Evolutionary conservation across 2,113 vertebrate species (phyloP), one percentile per base, ranked within the genome.

Genomic region (Datnioides undecimradiatus): DNA sequence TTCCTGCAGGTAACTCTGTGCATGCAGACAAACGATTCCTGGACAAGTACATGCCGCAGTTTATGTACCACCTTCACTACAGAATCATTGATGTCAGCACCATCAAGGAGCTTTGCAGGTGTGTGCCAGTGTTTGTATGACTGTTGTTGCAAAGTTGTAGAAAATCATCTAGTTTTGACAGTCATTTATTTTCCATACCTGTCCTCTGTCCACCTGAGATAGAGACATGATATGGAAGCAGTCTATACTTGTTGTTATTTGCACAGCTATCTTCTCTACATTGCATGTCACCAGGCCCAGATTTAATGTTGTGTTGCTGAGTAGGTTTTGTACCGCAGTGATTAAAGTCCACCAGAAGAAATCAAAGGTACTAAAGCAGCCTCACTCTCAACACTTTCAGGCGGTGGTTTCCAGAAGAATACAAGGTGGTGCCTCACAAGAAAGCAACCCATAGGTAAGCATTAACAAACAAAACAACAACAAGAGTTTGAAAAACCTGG

Each of bases 31-130:
- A 95, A 84, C 96, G 95, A 89, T 99, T 99, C 70, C 95, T 99
- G 86, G 97, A 99, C 84, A 99, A 99, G 88, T 96, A 95, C 91
- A 99, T 99, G 98, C 97, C 97, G 7, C 97, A 98, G 95, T 99
- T 99, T 91, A 98, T 98, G 93, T 73, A 79, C 63, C 95, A 95
- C 64, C 93, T 95, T 17, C 94, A 95, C 88, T 95, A 95, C 86
- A 92, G 95, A 76, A 99, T 99, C 90, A 91, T 99, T 11, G 98
- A 99, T 3, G 98, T 99, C 83, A 99, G 98, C 96, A 99, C 97
- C 13, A 94, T 99, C 88, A 99, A 99, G 90, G 98, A 99, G 41
- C 95, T 99, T 4, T 97, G 97, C 96, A 98, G 97, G 98, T n/a
- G n/a, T n/a, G n/a, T n/a, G n/a, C 95, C 41, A 91, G 81, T 76